A percentile compares a stretch with the other conserved stretches of the same genome.
Evolutionary conservation across 2,888 invertebrate genomes (phyloP).

Genomic region (Chironomus riparius): DNA sequence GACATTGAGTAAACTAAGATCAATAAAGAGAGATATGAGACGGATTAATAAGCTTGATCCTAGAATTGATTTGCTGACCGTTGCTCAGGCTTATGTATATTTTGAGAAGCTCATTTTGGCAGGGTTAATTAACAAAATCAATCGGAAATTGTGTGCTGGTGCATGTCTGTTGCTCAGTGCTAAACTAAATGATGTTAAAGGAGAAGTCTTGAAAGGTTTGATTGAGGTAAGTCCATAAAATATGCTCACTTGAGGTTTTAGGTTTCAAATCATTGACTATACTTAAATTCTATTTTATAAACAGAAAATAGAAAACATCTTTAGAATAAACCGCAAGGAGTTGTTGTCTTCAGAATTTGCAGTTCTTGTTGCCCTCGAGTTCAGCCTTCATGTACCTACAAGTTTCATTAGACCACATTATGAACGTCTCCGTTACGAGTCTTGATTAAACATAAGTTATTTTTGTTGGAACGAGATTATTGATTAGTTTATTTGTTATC

Average conservation of each 20-base stretch:
- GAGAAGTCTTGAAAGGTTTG: slow-evolving; percentile 71
- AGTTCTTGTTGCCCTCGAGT: slow-evolving; percentile 88
- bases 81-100: slow-evolving; percentile 96
- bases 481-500: too few species aligned
- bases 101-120: slow-evolving; percentile 93
- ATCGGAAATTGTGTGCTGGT: slow-evolving; percentile 90
- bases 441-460: neutral
- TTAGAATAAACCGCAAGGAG: slow-evolving; percentile 84
- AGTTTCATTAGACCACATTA: slow-evolving; percentile 91
- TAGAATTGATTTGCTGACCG: slow-evolving; percentile 76
- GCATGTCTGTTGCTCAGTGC: slow-evolving; percentile 89
- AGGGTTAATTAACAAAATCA: slow-evolving; percentile 87
- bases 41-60: slow-evolving; percentile 80
- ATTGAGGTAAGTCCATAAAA: slow-evolving; percentile 60
- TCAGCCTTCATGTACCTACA: slow-evolving; percentile 84
- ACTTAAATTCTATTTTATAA: slow-evolving; percentile 33
- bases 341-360: slow-evolving; percentile 88
- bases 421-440: slow-evolving; percentile 56
- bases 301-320: slow-evolving; percentile 82
- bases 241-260: too few species aligned
- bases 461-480: too few species aligned
- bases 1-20: slow-evolving; percentile 90
- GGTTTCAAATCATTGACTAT: too few species aligned
- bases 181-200: slow-evolving; percentile 95
- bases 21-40: slow-evolving; percentile 94